Conservation (phyloP, 2,888 invertebrate species). For the Tetragonula carbonaria region DNA sequence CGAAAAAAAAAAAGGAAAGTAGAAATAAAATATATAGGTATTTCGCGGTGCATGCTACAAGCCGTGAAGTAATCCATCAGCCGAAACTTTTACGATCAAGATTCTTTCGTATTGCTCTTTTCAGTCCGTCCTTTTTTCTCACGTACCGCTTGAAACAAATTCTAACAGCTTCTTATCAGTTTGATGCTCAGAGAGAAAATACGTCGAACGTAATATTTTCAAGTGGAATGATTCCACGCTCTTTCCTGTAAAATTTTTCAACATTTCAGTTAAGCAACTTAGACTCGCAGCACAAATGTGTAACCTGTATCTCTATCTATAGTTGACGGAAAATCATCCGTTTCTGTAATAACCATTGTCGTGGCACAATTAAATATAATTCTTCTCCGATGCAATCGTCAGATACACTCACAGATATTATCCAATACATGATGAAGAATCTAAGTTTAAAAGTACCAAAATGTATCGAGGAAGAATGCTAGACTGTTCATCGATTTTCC, state of each 20-base stretch:
- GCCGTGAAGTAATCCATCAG: no score
- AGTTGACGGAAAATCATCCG: neutral
- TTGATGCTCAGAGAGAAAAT: neutral
- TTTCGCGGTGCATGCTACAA: no score
- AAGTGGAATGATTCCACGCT: neutral
- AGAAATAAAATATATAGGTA: no score
- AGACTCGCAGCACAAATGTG: neutral
- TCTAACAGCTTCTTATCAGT: neutral
- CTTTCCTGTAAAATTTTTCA: neutral
- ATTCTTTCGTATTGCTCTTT: constrained; percentile 2
- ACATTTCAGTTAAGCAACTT: neutral
- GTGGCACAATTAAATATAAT: neutral
- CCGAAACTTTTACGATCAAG: neutral
- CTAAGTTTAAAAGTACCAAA: neutral
- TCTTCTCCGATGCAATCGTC: neutral
- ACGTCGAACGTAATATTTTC: neutral
- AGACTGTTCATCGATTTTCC: neutral
- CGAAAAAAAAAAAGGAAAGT: no score
- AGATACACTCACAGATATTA: neutral
- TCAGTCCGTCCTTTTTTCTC: neutral
- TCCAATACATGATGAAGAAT: neutral
- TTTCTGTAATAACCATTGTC: neutral
- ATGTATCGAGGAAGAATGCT: neutral
- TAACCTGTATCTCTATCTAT: neutral
- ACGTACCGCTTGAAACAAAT: neutral